Percentiles rank a stretch among this genome's conserved stretches.
Evolutionary conservation across 1,140 invertebrate species (phyloP).

Genomic region (Zaprionus capensis): DNA sequence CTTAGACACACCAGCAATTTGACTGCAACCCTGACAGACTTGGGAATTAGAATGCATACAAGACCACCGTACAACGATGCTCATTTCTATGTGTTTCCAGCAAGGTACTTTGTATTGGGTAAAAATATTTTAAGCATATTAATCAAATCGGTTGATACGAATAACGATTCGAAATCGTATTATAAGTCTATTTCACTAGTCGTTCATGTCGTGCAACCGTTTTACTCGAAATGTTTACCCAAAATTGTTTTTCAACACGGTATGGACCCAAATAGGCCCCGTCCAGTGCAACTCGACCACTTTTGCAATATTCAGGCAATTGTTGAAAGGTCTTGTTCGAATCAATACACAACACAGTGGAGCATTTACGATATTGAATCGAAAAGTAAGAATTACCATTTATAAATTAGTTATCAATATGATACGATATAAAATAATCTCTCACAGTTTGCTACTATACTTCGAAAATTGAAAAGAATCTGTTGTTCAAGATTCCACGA

Average conservation of each 20-base stretch:
- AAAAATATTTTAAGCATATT: constrained; percentile 10
- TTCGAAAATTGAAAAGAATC: background rate
- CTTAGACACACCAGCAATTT: constrained; percentile 17
- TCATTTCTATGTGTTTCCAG: constrained; percentile 19
- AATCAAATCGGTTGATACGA: background rate
- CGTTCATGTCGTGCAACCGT: constrained; percentile 18
- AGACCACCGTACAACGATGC: constrained; percentile 13
- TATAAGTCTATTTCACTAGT: background rate
- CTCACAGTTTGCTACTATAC: background rate
- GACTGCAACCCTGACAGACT: background rate
- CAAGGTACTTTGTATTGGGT: constrained; percentile 10
- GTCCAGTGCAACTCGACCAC: background rate
- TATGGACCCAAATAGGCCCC: constrained; percentile 3
- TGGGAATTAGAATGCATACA: constrained; percentile 27
- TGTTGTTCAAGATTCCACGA: constrained; percentile 37
- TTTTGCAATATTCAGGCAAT: constrained; percentile 34
- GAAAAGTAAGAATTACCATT: background rate
- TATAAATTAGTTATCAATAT: background rate
- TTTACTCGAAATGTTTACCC: background rate
- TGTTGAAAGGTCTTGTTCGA: constrained; percentile 12
- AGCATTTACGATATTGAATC: background rate
- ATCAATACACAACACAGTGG: constrained; percentile 2
- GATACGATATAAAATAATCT: background rate
- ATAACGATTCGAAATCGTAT: background rate
- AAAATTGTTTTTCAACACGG: constrained; percentile 13